phyloP scores from a whole-genome alignment of 2,888 invertebrate genomes.

The Phanerotoma sp. region DNA sequence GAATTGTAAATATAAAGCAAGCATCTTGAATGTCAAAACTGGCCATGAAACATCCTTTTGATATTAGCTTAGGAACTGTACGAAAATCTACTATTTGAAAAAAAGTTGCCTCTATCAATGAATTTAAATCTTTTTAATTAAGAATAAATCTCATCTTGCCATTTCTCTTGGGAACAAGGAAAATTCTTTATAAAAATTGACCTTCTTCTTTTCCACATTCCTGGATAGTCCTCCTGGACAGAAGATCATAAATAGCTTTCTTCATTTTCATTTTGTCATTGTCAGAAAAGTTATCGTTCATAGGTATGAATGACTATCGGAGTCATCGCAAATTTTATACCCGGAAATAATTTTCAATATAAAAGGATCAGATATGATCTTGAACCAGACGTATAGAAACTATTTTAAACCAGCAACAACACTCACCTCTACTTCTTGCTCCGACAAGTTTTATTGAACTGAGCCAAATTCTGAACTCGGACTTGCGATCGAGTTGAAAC shows the following conservation, averaged over 20 bases:
- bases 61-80: constrained; percentile 27
- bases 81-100: constrained; percentile 35
- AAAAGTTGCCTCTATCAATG: constrained; percentile 24
- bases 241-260: background rate
- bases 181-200: constrained; percentile 25
- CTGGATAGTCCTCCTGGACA: constrained; percentile 13
- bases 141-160: constrained; percentile 24
- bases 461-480: background rate
- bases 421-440: background rate
- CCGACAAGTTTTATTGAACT: background rate
- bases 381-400: background rate
- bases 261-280: constrained; percentile 8
- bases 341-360: background rate
- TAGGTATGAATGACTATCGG: background rate
- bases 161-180: constrained; percentile 23
- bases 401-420: background rate
- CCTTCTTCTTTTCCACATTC: constrained; percentile 1
- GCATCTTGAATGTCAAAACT: constrained; percentile 18
- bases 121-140: constrained; percentile 32
- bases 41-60: constrained; percentile 23
- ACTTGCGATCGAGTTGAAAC: background rate
- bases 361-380: background rate
- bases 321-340: background rate
- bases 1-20: constrained; percentile 10
- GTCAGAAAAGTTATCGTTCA: background rate